A percentile compares a stretch with the other conserved stretches of the same genome.
phyloP scores from a whole-genome alignment of 2,888 invertebrate genomes.

The Erebia aethiops region DNA sequence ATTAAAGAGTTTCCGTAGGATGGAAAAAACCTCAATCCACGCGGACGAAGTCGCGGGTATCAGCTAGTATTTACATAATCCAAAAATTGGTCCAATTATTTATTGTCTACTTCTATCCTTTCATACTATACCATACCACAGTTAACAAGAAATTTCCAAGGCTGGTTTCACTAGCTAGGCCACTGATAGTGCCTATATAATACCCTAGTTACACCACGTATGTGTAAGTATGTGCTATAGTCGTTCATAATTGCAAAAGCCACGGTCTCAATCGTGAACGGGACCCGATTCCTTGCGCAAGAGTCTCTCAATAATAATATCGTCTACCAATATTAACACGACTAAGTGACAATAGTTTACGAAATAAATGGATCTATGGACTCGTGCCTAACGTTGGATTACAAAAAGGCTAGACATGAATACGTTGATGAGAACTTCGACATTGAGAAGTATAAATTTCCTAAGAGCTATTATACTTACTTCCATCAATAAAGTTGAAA shows the following conservation, averaged over 20 bases:
- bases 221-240: constrained; percentile 37
- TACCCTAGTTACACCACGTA: constrained; percentile 34
- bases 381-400: not conserved
- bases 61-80: no score
- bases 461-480: not conserved
- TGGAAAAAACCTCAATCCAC: no score
- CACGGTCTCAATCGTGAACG: constrained; percentile 42
- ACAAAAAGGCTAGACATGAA: not conserved
- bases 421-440: not conserved
- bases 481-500: no score
- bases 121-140: no score
- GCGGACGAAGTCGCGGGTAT: no score
- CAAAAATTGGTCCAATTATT: no score
- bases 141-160: no score
- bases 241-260: constrained; percentile 48
- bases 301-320: constrained; percentile 41
- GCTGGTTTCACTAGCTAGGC: no score
- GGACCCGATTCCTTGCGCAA: constrained; percentile 37
- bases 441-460: constrained; percentile 1
- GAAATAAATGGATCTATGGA: constrained; percentile 20
- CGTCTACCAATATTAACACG: constrained; percentile 38
- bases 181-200: not conserved
- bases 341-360: constrained; percentile 30
- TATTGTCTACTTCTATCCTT: no score
- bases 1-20: no score